A percentile compares a stretch with the other conserved stretches of the same genome.
These are phyloP conservation scores for Pseudochromis fuscus DNA, from an alignment of 2,797 vertebrate species.

Conservation along the genomic window DNA sequence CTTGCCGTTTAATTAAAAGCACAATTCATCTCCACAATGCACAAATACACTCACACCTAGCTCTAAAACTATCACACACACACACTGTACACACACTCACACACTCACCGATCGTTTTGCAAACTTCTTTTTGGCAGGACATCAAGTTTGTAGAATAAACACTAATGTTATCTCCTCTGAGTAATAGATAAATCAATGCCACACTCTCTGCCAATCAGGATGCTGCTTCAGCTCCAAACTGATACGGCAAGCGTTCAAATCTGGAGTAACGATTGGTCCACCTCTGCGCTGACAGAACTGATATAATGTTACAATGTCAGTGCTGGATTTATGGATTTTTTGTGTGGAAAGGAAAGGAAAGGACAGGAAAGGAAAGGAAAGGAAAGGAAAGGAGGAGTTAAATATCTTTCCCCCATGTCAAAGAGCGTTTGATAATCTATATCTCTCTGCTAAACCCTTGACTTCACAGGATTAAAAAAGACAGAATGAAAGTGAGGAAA, in stretches of 20 bases:
- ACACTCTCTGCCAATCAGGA: constrained; percentile 69
- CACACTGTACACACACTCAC: constrained; percentile 12
- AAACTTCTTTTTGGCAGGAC: constrained; percentile 55
- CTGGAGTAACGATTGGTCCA: constrained; percentile 56
- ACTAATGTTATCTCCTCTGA: constrained; percentile 59
- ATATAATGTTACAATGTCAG: constrained; percentile 73
- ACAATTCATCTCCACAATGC: constrained; percentile 13
- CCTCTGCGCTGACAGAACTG: constrained; percentile 55
- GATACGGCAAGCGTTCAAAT: constrained; percentile 46
- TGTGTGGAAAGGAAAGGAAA: constrained; percentile 8
- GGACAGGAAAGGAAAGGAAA: constrained; percentile 18
- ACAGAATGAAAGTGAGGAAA: constrained; percentile 38
- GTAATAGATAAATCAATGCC: constrained; percentile 73
- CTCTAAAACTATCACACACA: constrained; percentile 17
- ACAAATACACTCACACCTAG: neutral
- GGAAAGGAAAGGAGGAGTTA: constrained; percentile 7
- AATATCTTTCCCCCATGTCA: constrained; percentile 33
- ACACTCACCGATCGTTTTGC: constrained; percentile 28
- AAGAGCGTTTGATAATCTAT: constrained; percentile 54
- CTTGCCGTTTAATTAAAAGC: constrained; percentile 39
- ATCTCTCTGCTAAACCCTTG: constrained; percentile 46
- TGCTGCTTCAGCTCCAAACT: constrained; percentile 59
- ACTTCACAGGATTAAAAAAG: constrained; percentile 55
- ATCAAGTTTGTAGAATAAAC: constrained; percentile 65
- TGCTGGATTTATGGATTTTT: constrained; percentile 59